Evolutionary conservation across 2,113 vertebrate species (phyloP).

Genomic region (Pheucticus melanocephalus): DNA sequence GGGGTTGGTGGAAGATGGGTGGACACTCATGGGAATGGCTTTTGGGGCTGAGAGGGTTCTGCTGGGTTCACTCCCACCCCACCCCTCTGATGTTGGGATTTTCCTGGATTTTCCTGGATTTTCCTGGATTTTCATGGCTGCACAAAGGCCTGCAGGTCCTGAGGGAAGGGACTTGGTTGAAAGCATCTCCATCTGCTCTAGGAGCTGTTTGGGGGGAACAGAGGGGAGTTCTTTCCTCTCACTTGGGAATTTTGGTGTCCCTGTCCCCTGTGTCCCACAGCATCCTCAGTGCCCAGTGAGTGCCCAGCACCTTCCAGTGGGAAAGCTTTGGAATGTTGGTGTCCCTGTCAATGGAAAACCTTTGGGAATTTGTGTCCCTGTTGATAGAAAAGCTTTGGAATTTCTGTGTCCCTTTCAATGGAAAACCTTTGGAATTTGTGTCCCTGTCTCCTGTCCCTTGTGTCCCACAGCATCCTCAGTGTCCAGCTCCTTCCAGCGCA

Average conservation of each 20-base stretch:
- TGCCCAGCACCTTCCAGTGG: too few relatives aligned
- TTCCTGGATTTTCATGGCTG: background rate
- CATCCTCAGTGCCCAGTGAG: too few relatives aligned
- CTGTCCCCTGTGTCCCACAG: too few relatives aligned
- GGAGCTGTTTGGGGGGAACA: background rate
- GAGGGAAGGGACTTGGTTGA: background rate
- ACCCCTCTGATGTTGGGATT: rapidly evolving
- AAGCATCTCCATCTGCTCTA: background rate
- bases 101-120: background rate
- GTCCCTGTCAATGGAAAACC: background rate
- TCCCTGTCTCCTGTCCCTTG: too few relatives aligned
- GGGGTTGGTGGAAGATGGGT: background rate
- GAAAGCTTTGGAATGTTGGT: background rate
- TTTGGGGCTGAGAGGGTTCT: background rate
- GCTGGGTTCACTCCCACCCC: background rate
- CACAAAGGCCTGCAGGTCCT: background rate
- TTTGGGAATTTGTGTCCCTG: too few relatives aligned
- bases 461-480: too few relatives aligned
- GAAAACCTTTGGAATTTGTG: too few relatives aligned
- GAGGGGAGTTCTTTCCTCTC: too few relatives aligned
- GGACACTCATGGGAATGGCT: background rate
- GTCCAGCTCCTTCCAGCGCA: too few relatives aligned
- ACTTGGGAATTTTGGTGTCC: too few relatives aligned
- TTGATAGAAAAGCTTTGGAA: too few relatives aligned
- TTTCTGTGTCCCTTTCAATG: too few relatives aligned